phyloP scores from a whole-genome alignment of 1,140 invertebrate genomes.

The Himalopsyche phryganea region DNA sequence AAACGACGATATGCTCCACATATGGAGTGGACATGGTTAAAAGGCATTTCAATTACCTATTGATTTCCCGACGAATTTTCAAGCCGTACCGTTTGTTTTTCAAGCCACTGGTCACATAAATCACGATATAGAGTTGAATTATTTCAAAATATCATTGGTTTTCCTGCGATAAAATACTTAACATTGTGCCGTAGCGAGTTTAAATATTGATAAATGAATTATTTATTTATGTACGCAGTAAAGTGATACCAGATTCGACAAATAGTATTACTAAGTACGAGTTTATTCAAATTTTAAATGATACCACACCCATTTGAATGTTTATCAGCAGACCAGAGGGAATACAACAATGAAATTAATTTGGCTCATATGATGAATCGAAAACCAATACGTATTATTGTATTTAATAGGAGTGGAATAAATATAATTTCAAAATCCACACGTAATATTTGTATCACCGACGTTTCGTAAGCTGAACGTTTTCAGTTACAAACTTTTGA shows the following conservation, averaged over 20 bases:
- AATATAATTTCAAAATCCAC: too few relatives aligned
- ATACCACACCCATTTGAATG: background rate
- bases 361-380: too few relatives aligned
- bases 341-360: too few relatives aligned
- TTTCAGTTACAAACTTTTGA: too few relatives aligned
- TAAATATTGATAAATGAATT: constrained; percentile 10
- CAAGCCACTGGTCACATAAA: constrained; percentile 21
- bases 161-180: constrained; percentile 26
- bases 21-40: too few relatives aligned
- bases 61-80: too few relatives aligned
- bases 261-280: background rate
- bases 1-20: too few relatives aligned
- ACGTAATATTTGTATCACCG: too few relatives aligned
- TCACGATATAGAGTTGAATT: constrained; percentile 18
- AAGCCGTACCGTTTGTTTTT: background rate
- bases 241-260: background rate
- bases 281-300: constrained; percentile 6
- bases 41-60: too few relatives aligned
- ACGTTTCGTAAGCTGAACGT: too few relatives aligned
- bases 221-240: background rate
- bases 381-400: too few relatives aligned
- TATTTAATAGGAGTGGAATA: too few relatives aligned
- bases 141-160: constrained; percentile 32
- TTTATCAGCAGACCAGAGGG: background rate
- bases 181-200: background rate